Evolutionary conservation across 1,140 invertebrate genomes (phyloP), one percentile per base, ranked within the genome.

Genomic region (Planococcus citri): DNA sequence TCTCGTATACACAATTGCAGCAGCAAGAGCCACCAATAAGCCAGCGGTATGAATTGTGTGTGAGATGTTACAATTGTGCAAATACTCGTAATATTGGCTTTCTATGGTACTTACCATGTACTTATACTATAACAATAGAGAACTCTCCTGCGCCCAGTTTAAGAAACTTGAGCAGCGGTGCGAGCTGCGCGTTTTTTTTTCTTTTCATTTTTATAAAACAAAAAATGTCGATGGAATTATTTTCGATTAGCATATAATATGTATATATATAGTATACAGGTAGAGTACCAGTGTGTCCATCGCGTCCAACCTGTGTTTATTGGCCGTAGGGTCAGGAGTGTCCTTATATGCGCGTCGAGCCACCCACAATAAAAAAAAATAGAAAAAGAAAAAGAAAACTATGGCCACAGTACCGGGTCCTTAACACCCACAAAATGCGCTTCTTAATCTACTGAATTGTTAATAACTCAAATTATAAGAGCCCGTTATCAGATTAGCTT

Each of bases 361-460:
- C 60, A 64, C 60, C 60, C 25, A 64, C 60, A 22, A 64, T 27
- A 22, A 22, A 64, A 22, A 4, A n/a, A 58, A n/a, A n/a, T n/a
- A n/a, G n/a, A n/a, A n/a, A n/a, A n/a, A n/a, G n/a, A n/a, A n/a
- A n/a, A 58, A 58, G 17, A 25, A 64, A 64, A 24, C 22, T 64
- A 24, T 6, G 60, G 3, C 60, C 22, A 25, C n/a, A n/a, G n/a
- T n/a, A n/a, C n/a, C 60, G 60, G 25, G 25, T 64, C 60, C 25
- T 64, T 64, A 24, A 64, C 60, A 64, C 60, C 60, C 60, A 64
- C 60, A 64, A 64, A 64, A 64, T 64, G 60, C 60, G 60, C 60
- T 64, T 64, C 60, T 64, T 64, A 64, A 64, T 64, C 60, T 64
- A 64, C 60, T 64, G 60, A 64, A 64, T 64, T 27, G 60, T 64